Percentiles rank a stretch among this genome's conserved stretches.
phyloP scores from a whole-genome alignment of 2,113 vertebrate species.

The Eubucco bourcierii region DNA sequence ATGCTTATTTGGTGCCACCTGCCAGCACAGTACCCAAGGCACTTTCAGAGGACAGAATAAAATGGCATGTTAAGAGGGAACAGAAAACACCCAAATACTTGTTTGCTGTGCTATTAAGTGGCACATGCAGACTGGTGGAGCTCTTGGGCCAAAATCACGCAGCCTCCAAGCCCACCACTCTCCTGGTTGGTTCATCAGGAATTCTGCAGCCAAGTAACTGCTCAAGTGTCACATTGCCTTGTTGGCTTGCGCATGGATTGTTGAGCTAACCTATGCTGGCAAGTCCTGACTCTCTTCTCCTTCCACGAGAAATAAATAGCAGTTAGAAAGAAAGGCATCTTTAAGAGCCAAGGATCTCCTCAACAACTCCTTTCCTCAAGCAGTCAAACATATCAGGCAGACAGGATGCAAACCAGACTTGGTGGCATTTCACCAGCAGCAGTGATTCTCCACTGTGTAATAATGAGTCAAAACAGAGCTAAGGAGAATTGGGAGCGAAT shows the following conservation, averaged over 20 bases:
- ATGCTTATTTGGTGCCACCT: neutral
- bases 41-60: neutral
- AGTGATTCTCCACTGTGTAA: neutral
- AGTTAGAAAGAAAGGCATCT: neutral
- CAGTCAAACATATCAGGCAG: neutral
- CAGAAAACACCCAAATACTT: neutral
- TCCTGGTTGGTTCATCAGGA: neutral
- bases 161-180: neutral
- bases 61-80: rapidly evolving
- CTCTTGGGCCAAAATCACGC: neutral
- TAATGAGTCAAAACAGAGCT: neutral
- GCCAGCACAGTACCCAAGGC: neutral
- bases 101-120: neutral
- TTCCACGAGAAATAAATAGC: neutral
- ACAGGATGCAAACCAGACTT: neutral
- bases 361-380: neutral
- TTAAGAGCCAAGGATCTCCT: neutral
- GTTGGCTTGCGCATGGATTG: rapidly evolving
- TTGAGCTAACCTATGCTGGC: neutral
- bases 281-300: neutral
- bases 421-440: neutral
- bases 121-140: neutral
- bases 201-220: neutral
- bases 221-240: rapidly evolving
- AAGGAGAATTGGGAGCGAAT: neutral